phyloP scores from a whole-genome alignment of 2,888 invertebrate species.

The Polylopha cassiicola region DNA sequence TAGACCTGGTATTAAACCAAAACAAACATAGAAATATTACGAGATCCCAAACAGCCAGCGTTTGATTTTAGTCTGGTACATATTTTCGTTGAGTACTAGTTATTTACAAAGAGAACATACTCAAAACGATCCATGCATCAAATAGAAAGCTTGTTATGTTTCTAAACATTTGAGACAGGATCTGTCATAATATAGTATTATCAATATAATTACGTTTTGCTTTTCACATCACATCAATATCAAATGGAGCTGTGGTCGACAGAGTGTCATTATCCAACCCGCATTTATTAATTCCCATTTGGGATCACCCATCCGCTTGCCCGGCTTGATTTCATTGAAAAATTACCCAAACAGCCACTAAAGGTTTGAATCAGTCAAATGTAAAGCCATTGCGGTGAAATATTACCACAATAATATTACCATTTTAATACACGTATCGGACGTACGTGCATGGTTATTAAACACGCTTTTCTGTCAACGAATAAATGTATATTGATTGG shows the following conservation, averaged over 20 bases:
- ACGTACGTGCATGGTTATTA: constrained; percentile 14
- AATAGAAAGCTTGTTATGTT: no score
- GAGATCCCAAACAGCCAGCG: no score
- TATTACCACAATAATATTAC: constrained; percentile 16
- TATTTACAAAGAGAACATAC: no score
- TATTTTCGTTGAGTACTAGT: no score
- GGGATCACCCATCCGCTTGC: constrained; percentile 26
- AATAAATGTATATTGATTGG: no score
- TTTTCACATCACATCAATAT: constrained; percentile 19
- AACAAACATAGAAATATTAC: no score
- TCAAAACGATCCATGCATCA: no score
- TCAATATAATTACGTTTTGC: constrained; percentile 26
- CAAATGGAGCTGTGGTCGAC: constrained; percentile 22
- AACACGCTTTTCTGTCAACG: constrained; percentile 12
- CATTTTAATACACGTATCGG: constrained; percentile 15
- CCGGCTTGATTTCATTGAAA: constrained; percentile 21
- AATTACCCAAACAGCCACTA: constrained; percentile 20
- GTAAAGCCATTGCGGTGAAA: constrained; percentile 14
- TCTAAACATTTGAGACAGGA: not conserved
- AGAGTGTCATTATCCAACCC: constrained; percentile 29
- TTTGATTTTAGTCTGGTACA: no score
- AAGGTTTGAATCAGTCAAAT: constrained; percentile 22
- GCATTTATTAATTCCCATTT: constrained; percentile 35
- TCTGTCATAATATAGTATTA: constrained; percentile 23
- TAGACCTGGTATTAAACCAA: no score